Evolutionary conservation across 2,113 vertebrate genomes (phyloP), one percentile per base, ranked within the genome.

Genomic region (Cyprinodon brontotheroides): DNA sequence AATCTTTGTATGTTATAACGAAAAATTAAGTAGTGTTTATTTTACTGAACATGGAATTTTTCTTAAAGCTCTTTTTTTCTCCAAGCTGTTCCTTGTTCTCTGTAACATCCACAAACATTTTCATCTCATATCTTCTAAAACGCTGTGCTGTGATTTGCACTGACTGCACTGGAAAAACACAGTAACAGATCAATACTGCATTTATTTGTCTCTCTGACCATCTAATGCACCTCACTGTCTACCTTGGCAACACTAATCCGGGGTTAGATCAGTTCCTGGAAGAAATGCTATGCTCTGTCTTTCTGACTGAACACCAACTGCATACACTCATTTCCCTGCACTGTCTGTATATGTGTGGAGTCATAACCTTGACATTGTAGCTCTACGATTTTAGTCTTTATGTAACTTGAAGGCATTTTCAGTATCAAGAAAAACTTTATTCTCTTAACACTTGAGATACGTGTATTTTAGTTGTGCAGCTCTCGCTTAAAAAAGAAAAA

Each of bases 201-300:
- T 79, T 70, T 10, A 71, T 75, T 22, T 17, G 29, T 77, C 67
- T 50, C 59, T 72, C 62, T 64, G 63, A 43, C 5, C 37, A 53
- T 82, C 48, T 45, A 60, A 76, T 67, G 68, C 41, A 62, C 62
- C 72, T 77, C 69, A 39, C 77, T 67, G 61, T 60, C 78, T 73
- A 48, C 36, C 29, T 48, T 57, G 9, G 17, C 50, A 57, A 57
- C 9, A 17, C 65, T 20, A 70, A n/a, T 67, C 47, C 70, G 12
- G 64, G 65, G 50, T 62, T 60, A 40, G 20, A 79, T 72, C 22
- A 57, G 65, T 61, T 74, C 63, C 20, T 59, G 70, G 61, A 63
- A 63, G 68, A 78, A 74, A 68, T 22, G 62, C 47, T 67, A 38
- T 22, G 74, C 68, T 85, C 86, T 63, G 75, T 84, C 15, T 15